These are phyloP conservation scores for Galerucella nymphaeae DNA, from an alignment of 2,888 invertebrate genomes.

Conservation along the genomic window DNA sequence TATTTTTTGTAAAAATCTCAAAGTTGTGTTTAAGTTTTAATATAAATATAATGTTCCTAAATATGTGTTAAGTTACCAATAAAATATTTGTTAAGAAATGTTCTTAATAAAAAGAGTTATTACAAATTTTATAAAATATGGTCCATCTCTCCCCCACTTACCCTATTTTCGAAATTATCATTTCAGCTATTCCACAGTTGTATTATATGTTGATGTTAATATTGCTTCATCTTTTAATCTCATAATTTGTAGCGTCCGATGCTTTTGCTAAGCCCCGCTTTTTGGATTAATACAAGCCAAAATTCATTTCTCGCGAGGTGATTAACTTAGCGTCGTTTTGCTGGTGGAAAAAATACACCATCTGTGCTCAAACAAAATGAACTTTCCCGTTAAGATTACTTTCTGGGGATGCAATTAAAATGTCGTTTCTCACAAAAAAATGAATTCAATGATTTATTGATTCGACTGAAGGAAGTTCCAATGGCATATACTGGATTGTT, in stretches of 20 bases:
- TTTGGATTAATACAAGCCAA: constrained; percentile 33
- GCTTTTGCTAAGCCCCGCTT: background rate
- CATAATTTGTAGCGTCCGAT: background rate
- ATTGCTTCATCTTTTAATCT: background rate
- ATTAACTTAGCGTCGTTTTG: constrained; percentile 16
- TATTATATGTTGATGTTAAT: too few species aligned
- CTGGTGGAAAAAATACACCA: constrained; percentile 15
- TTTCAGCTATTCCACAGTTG: too few species aligned
- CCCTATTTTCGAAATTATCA: too few species aligned
- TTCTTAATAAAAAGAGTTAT: too few species aligned
- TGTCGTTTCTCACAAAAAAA: constrained; percentile 33
- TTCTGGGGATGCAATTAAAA: constrained; percentile 37
- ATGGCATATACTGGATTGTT: background rate
- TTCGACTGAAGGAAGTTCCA: background rate
- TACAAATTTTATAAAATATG: too few species aligned
- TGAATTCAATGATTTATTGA: constrained; percentile 35
- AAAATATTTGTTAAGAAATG: too few species aligned
- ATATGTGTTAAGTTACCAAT: too few species aligned
- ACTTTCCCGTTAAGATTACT: constrained; percentile 31
- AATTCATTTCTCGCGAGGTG: constrained; percentile 31
- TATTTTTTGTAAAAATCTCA: too few species aligned
- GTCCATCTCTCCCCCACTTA: too few species aligned
- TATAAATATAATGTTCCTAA: too few species aligned
- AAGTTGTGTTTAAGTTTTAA: too few species aligned
- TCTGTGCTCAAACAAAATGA: constrained; percentile 37